Conservation (phyloP, 2,888 invertebrate species). For the Drosophila maculinotata region DNA sequence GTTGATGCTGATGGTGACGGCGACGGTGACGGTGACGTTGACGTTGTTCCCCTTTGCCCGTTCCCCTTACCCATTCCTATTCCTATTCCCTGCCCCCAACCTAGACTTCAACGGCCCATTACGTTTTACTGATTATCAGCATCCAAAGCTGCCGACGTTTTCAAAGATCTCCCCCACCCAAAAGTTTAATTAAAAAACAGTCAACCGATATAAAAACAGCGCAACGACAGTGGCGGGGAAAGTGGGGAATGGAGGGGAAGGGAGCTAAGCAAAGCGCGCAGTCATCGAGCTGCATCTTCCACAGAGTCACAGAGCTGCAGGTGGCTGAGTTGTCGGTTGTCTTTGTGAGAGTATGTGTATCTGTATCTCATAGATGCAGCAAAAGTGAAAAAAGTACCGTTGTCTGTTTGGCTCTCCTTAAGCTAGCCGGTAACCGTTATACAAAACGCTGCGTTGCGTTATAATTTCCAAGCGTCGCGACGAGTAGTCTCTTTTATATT, state of each 20-base stretch:
- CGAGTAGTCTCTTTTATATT: slow-evolving; percentile 50
- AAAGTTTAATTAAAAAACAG: slow-evolving; percentile 72
- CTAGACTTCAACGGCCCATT: slow-evolving; percentile 57
- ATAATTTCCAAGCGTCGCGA: slow-evolving; percentile 56
- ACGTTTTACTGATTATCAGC: slow-evolving; percentile 64
- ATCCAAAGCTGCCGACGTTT: slow-evolving; percentile 50
- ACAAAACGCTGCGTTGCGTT: slow-evolving; percentile 69
- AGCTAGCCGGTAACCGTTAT: slow-evolving; percentile 69
- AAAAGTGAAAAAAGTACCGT: slow-evolving; percentile 78
- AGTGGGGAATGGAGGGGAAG: background rate
- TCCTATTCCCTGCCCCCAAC: background rate
- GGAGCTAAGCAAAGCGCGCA: slow-evolving; percentile 48
- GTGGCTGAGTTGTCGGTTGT: slow-evolving; percentile 48
- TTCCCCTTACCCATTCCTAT: background rate
- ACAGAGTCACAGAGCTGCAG: slow-evolving; percentile 47
- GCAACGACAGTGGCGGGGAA: background rate
- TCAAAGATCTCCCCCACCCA: slow-evolving; percentile 44
- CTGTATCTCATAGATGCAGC: slow-evolving; percentile 61
- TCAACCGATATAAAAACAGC: slow-evolving; percentile 56
- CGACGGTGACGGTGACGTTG: background rate
- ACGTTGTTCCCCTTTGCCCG: slow-evolving; percentile 12
- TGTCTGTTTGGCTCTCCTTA: slow-evolving; percentile 51
- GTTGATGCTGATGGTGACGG: background rate
- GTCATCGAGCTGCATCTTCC: slow-evolving; percentile 64
- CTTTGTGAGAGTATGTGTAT: slow-evolving; percentile 51